Conservation (phyloP, 1,140 invertebrate species). For the Euura saliciscinereae region DNA sequence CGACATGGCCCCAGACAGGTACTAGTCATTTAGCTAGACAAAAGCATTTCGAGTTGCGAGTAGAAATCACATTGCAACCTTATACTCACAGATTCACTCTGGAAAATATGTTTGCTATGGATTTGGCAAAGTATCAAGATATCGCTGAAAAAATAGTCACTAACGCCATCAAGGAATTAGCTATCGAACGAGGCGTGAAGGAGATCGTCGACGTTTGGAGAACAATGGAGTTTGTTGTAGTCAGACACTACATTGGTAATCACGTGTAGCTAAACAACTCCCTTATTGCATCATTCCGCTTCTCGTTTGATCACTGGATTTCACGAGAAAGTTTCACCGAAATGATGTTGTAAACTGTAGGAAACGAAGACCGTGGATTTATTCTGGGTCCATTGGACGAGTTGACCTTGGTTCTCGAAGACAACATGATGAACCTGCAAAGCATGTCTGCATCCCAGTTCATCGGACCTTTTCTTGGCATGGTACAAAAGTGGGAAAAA, state of each 20-base stretch:
- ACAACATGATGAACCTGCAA: constrained; percentile 88
- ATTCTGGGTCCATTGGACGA: constrained; percentile 84
- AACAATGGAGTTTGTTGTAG: constrained; percentile 72
- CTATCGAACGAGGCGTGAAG: constrained; percentile 84
- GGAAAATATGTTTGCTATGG: constrained; percentile 91
- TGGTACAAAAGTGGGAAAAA: constrained; percentile 86
- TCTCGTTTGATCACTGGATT: background rate
- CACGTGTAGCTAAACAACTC: constrained; percentile 46
- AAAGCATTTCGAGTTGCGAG: background rate
- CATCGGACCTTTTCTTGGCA: constrained; percentile 81
- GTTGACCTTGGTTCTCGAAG: constrained; percentile 80
- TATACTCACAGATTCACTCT: constrained; percentile 71
- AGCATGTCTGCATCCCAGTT: constrained; percentile 90
- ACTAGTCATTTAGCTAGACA: constrained; percentile 14
- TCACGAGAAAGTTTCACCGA: background rate
- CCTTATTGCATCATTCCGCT: background rate
- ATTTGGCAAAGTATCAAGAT: constrained; percentile 83
- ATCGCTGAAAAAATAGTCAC: constrained; percentile 84
- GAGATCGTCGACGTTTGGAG: constrained; percentile 80
- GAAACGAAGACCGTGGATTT: constrained; percentile 67
- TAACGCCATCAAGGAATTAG: constrained; percentile 85
- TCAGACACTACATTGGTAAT: constrained; percentile 67
- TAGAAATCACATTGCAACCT: background rate
- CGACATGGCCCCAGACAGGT: constrained; percentile 82
- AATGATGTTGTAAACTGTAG: constrained; percentile 34